Conservation (phyloP, 2,888 invertebrate species). For the Coecobrya sp. region DNA sequence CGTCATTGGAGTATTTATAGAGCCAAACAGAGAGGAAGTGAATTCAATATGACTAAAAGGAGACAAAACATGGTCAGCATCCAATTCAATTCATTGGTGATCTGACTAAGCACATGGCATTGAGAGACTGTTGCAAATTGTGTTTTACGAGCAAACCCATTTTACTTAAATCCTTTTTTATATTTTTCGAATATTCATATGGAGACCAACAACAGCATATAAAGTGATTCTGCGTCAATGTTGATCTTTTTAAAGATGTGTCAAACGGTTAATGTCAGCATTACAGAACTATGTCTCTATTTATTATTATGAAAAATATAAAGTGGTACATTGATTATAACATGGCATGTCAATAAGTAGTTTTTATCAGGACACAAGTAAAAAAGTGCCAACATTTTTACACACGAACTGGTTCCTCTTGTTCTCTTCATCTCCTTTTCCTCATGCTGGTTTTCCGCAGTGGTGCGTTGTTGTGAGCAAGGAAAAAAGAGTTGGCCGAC, state of each 20-base stretch:
- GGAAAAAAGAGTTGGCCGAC: constrained; percentile 67
- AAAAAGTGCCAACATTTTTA: constrained; percentile 66
- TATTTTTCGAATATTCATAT: neutral
- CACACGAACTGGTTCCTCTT: constrained; percentile 45
- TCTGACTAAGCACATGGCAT: constrained; percentile 6
- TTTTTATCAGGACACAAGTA: neutral
- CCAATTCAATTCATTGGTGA: constrained; percentile 18
- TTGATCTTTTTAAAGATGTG: neutral
- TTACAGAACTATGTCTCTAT: neutral
- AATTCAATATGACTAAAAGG: neutral
- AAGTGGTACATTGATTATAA: neutral
- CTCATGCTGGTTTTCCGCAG: constrained; percentile 32
- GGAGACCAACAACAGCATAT: neutral
- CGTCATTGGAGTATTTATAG: neutral
- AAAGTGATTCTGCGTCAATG: too few species aligned
- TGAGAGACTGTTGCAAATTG: neutral
- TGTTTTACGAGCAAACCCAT: neutral
- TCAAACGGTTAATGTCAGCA: neutral
- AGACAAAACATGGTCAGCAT: constrained; percentile 19
- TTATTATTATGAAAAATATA: neutral
- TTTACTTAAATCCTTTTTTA: neutral
- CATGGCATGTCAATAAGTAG: neutral
- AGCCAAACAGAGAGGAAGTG: constrained; percentile 33
- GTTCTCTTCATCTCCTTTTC: neutral
- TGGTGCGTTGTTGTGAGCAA: constrained; percentile 38